Percentiles rank a stretch among this genome's conserved stretches.
These are phyloP conservation scores for Neoascia interrupta DNA, from an alignment of 2,888 invertebrate species.

Conservation along the genomic window DNA sequence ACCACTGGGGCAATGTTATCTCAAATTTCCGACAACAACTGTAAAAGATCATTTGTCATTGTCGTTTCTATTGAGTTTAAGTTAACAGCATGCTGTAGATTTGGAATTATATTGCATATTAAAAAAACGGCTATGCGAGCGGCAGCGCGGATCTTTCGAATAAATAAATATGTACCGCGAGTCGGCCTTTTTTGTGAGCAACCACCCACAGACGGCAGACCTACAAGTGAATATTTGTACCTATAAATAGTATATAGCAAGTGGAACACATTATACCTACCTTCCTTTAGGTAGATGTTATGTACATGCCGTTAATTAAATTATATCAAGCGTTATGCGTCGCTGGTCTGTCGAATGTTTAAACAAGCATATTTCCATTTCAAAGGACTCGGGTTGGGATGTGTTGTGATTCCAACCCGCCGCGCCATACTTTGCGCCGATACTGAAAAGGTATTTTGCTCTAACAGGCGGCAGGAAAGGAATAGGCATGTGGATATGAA, in stretches of 20 bases:
- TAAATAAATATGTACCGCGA: slow-evolving; percentile 41
- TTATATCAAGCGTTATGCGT: slow-evolving; percentile 70
- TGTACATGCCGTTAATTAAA: slow-evolving; percentile 66
- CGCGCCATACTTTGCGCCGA: slow-evolving; percentile 15
- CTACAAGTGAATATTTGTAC: no score
- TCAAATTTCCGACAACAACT: slow-evolving; percentile 60
- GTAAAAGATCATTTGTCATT: slow-evolving; percentile 66
- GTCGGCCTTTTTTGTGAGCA: slow-evolving; percentile 20
- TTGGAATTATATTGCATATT: slow-evolving; percentile 46
- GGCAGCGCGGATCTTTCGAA: slow-evolving; percentile 50
- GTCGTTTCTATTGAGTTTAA: slow-evolving; percentile 57
- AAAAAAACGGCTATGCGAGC: background rate
- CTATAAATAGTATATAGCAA: no score
- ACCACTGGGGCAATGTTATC: slow-evolving; percentile 39
- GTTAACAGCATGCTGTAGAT: slow-evolving; percentile 55
- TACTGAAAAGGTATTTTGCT: no score
- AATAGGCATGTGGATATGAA: background rate
- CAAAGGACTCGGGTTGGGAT: slow-evolving; percentile 55
- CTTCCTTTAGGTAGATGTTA: slow-evolving; percentile 50
- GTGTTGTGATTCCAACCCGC: slow-evolving; percentile 8
- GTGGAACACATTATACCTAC: slow-evolving; percentile 42
- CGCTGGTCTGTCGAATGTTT: slow-evolving; percentile 69
- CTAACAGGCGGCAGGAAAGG: background rate
- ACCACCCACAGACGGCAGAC: background rate
- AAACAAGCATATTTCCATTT: slow-evolving; percentile 69